Percentiles rank a stretch among this genome's conserved stretches.
Evolutionary conservation across 2,797 vertebrate genomes (phyloP).

Genomic region (Oreonectes daqikongensis): DNA sequence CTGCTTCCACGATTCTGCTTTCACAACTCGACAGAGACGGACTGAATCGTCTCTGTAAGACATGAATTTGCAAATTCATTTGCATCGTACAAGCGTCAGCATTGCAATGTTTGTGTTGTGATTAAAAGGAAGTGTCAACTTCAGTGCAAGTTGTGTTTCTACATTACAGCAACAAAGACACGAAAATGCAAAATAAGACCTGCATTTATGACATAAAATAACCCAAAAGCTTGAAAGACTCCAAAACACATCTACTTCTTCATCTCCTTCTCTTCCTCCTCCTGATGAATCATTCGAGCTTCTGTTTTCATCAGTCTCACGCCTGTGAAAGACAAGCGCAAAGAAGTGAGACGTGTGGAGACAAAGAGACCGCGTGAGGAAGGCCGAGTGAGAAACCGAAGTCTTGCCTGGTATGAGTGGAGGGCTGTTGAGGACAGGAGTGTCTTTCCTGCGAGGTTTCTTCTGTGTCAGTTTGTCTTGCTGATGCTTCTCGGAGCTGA

Average conservation of each 20-base stretch:
- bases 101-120: conserved; percentile 8
- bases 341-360: not conserved
- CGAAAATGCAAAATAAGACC: conserved; percentile 4
- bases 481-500: conserved; percentile 57
- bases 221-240: conserved; percentile 31
- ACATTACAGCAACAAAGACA: conserved; percentile 6
- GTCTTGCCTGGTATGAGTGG: conserved; percentile 81
- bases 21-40: not conserved
- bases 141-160: conserved; percentile 37
- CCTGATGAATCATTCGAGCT: conserved; percentile 78
- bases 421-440: conserved; percentile 79
- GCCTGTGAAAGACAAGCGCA: conserved; percentile 71
- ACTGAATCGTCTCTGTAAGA: not conserved
- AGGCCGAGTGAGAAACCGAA: not conserved
- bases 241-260: conserved; percentile 64
- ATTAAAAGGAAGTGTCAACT: not conserved
- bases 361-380: conserved; percentile 2
- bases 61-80: not conserved
- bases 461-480: conserved; percentile 78
- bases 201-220: no score
- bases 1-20: not conserved
- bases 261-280: conserved; percentile 86
- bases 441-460: conserved; percentile 90
- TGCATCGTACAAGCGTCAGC: not conserved
- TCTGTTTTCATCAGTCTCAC: conserved; percentile 79